phyloP scores from a whole-genome alignment of 2,888 invertebrate genomes.

The Sicus ferrugineus region DNA sequence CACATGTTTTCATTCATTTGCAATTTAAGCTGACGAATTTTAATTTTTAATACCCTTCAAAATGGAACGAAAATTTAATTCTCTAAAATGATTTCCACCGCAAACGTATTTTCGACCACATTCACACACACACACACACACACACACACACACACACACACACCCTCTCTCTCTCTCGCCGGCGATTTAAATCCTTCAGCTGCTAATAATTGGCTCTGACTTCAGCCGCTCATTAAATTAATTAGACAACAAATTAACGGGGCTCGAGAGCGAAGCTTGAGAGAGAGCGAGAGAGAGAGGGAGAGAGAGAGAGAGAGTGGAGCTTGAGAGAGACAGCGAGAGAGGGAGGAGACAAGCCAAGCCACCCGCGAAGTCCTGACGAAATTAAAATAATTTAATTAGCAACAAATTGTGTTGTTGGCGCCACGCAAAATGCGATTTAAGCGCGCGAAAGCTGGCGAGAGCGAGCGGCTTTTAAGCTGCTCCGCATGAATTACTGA shows the following conservation, averaged over 20 bases:
- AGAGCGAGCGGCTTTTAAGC: slow-evolving; percentile 47
- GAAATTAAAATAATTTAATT: slow-evolving; percentile 57
- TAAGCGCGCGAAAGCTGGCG: slow-evolving; percentile 49
- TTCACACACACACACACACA: too few relatives aligned
- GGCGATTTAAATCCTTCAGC: slow-evolving; percentile 29
- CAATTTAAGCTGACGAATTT: too few relatives aligned
- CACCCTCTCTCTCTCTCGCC: too few relatives aligned
- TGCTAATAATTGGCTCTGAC: slow-evolving; percentile 55
- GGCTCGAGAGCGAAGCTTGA: slow-evolving; percentile 45
- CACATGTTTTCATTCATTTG: too few relatives aligned
- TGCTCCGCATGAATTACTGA: slow-evolving; percentile 51
- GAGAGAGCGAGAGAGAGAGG: slow-evolving; percentile 27
- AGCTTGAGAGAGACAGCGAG: too few relatives aligned
- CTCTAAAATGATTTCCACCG: too few relatives aligned
- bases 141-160: too few relatives aligned
- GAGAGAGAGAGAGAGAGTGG: slow-evolving; percentile 32
- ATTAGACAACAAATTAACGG: slow-evolving; percentile 63
- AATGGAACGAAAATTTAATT: too few relatives aligned
- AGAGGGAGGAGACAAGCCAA: slow-evolving; percentile 1
- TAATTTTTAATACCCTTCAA: too few relatives aligned
- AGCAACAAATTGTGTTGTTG: slow-evolving; percentile 49
- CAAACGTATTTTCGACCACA: too few relatives aligned
- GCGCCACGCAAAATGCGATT: slow-evolving; percentile 49
- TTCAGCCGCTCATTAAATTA: slow-evolving; percentile 64
- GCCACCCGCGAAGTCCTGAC: not conserved